Conservation (phyloP, 2,113 vertebrate genomes). For the Ctenomys sociabilis region DNA sequence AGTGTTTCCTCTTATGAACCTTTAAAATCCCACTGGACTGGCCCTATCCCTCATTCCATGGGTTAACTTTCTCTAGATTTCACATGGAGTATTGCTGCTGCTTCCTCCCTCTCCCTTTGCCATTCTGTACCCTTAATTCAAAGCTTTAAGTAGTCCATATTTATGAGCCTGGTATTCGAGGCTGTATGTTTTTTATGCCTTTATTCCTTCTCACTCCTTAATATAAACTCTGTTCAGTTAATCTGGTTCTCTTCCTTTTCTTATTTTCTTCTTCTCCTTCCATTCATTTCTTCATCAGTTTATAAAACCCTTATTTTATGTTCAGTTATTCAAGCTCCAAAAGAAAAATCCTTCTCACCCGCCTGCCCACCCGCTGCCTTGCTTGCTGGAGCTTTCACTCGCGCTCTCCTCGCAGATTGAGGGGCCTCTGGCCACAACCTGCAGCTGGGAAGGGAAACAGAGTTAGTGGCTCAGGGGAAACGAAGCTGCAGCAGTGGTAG, state of each 20-base stretch:
- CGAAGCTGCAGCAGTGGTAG: too few species aligned
- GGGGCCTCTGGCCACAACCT: too few species aligned
- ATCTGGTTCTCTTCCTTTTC: not conserved
- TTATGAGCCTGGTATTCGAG: not conserved
- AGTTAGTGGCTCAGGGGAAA: too few species aligned
- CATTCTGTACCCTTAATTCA: not conserved
- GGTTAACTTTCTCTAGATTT: not conserved
- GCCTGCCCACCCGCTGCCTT: too few species aligned
- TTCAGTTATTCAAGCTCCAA: not conserved
- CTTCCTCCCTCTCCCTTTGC: not conserved
- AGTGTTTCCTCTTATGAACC: not conserved
- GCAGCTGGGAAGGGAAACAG: too few species aligned
- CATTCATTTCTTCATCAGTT: conserved; percentile 6
- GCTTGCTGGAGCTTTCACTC: too few species aligned
- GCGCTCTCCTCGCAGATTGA: too few species aligned
- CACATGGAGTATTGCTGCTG: not conserved
- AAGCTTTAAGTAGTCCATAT: not conserved
- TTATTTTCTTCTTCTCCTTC: not conserved
- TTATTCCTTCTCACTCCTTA: not conserved
- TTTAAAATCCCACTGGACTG: not conserved
- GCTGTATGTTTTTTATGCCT: not conserved
- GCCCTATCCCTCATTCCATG: not conserved
- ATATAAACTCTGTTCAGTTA: not conserved
- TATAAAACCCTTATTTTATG: not conserved
- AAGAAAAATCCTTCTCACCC: conserved; percentile 12